These are phyloP conservation scores for Crotalus horridus DNA, from an alignment of 2,113 vertebrate species.

Conservation along the genomic window DNA sequence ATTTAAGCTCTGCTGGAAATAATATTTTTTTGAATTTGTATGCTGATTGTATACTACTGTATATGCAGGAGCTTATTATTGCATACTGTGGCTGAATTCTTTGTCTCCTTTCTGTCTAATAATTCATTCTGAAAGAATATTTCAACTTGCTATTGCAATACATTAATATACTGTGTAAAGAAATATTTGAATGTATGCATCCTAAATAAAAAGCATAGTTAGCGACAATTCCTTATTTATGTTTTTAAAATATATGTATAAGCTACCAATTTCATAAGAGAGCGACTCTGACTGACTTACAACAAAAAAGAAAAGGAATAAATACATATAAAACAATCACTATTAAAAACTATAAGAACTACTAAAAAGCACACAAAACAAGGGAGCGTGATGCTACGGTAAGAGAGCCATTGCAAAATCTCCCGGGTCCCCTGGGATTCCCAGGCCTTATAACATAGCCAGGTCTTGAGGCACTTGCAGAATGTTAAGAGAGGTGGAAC, in stretches of 20 bases:
- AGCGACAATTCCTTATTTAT: not conserved
- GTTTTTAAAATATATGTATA: not conserved
- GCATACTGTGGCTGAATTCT: not conserved
- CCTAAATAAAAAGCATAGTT: not conserved
- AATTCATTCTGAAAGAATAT: not conserved
- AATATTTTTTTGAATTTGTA: not conserved
- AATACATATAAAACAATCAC: not conserved
- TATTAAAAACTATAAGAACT: not conserved
- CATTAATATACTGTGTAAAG: not conserved
- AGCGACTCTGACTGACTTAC: not conserved
- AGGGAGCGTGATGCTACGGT: not conserved
- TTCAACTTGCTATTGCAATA: not conserved
- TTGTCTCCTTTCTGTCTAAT: not conserved
- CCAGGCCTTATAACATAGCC: not conserved
- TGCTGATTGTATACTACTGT: not conserved
- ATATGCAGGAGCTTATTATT: not conserved
- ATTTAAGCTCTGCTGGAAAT: not conserved
- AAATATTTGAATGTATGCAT: not conserved
- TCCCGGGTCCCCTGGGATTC: not conserved
- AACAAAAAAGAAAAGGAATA: not conserved
- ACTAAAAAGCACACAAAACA: not conserved
- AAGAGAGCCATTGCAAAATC: not conserved
- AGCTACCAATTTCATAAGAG: not conserved
- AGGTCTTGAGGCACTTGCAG: not conserved
- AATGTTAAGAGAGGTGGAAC: not conserved